phyloP scores from a whole-genome alignment of 92 coral and sea anemone species.

The Micromussa lordhowensis region DNA sequence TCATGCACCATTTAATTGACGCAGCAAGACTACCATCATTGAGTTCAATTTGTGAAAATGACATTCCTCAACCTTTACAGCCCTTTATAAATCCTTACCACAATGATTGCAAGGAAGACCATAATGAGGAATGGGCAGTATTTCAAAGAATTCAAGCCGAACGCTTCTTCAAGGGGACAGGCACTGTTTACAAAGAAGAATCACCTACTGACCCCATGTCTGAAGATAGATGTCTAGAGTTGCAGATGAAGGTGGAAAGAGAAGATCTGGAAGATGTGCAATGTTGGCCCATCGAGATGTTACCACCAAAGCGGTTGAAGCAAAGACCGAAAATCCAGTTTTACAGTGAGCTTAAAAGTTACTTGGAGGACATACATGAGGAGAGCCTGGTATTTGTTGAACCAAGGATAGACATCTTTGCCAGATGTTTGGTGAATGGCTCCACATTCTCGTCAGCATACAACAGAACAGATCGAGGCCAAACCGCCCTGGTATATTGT shows the following conservation, averaged over 20 bases:
- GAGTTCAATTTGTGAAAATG: background rate
- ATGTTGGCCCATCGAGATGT: background rate
- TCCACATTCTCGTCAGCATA: constrained; percentile 13
- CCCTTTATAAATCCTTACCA: background rate
- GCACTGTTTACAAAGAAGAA: background rate
- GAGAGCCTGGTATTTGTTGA: background rate
- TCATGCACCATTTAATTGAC: no score
- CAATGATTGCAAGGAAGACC: background rate
- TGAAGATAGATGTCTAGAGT: no score
- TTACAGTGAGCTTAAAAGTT: background rate
- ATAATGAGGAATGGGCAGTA: no score
- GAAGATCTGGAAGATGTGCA: background rate
- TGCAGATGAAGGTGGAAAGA: no score
- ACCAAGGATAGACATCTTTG: background rate
- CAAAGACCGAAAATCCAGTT: no score
- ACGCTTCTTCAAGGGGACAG: background rate
- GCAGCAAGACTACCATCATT: no score
- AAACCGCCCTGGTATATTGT: background rate
- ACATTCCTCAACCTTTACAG: background rate
- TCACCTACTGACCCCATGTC: background rate
- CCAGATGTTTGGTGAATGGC: background rate
- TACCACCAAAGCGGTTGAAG: background rate
- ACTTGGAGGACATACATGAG: constrained; percentile 7
- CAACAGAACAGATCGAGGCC: constrained; percentile 1
- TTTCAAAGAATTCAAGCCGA: background rate